Evolutionary conservation across 2,888 invertebrate genomes (phyloP).

Genomic region (Horisme vitalbata): DNA sequence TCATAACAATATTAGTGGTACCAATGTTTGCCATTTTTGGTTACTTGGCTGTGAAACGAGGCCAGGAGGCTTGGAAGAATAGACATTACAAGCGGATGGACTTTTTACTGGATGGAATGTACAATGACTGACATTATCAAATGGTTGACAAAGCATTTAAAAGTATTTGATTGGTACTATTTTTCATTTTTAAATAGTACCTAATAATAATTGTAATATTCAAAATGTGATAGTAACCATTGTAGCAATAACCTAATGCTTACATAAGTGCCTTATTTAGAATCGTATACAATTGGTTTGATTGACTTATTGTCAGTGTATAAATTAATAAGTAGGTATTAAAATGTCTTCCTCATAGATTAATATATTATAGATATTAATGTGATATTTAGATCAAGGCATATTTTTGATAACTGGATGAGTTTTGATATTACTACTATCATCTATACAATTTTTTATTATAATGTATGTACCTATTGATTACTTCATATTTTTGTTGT

Average conservation of each 20-base stretch:
- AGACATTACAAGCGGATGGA: slow-evolving; percentile 94
- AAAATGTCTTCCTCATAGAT: slow-evolving; percentile 44
- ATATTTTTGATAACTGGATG: slow-evolving; percentile 1
- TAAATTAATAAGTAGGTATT: slow-evolving; percentile 16
- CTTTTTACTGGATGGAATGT: slow-evolving; percentile 94
- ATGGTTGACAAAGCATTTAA: background rate
- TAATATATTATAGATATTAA: slow-evolving; percentile 39
- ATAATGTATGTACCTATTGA: too few relatives aligned
- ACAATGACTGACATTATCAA: slow-evolving; percentile 86
- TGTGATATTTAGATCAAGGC: slow-evolving; percentile 46
- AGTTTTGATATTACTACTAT: slow-evolving; percentile 7
- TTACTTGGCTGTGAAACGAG: slow-evolving; percentile 85
- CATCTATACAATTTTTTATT: background rate
- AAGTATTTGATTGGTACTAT: slow-evolving; percentile 3
- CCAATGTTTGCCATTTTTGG: slow-evolving; percentile 88
- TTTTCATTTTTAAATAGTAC: slow-evolving; percentile 2
- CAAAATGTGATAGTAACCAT: slow-evolving; percentile 15
- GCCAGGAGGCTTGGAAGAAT: slow-evolving; percentile 93
- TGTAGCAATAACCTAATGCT: slow-evolving; percentile 29
- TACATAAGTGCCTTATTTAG: slow-evolving; percentile 27
- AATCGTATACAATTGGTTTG: slow-evolving; percentile 18
- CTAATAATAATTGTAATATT: too few relatives aligned
- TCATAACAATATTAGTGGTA: slow-evolving; percentile 88
- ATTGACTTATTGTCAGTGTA: background rate
- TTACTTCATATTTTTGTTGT: too few relatives aligned